Evolutionary conservation across 2,797 vertebrate genomes (phyloP).

Genomic region (Microhierax caerulescens): DNA sequence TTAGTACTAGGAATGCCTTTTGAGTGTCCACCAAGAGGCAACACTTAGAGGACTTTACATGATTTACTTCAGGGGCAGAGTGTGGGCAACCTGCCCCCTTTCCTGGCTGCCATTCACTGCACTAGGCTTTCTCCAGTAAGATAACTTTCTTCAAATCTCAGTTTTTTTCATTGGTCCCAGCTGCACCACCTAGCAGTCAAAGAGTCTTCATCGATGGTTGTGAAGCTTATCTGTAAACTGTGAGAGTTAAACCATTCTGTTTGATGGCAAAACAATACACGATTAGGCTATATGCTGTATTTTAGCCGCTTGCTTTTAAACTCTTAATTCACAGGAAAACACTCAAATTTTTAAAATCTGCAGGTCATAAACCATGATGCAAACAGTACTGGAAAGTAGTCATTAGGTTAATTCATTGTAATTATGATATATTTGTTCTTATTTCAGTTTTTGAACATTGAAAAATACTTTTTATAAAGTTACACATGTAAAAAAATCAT

Average conservation of each 20-base stretch:
- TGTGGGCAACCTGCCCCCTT: not conserved
- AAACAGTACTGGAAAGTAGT: not conserved
- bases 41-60: not conserved
- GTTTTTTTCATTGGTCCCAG: not conserved
- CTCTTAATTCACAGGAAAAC: not conserved
- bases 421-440: not conserved
- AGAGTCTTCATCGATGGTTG: not conserved
- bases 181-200: not conserved
- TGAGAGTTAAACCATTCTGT: not conserved
- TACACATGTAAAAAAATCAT: not conserved
- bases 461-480: not conserved
- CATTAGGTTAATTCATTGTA: not conserved
- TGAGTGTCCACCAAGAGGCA: not conserved
- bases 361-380: accelerated
- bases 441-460: not conserved
- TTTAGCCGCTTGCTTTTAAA: not conserved
- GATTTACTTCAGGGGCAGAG: too few relatives aligned
- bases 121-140: not conserved
- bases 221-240: not conserved
- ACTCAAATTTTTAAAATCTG: not conserved
- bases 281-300: not conserved
- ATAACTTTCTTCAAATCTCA: not conserved
- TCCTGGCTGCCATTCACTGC: not conserved
- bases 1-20: not conserved
- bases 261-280: not conserved